A percentile compares a stretch with the other conserved stretches of the same genome.
These are phyloP conservation scores for Amblyopsis hoosieri DNA, from an alignment of 2,797 vertebrate genomes.

Conservation along the genomic window DNA sequence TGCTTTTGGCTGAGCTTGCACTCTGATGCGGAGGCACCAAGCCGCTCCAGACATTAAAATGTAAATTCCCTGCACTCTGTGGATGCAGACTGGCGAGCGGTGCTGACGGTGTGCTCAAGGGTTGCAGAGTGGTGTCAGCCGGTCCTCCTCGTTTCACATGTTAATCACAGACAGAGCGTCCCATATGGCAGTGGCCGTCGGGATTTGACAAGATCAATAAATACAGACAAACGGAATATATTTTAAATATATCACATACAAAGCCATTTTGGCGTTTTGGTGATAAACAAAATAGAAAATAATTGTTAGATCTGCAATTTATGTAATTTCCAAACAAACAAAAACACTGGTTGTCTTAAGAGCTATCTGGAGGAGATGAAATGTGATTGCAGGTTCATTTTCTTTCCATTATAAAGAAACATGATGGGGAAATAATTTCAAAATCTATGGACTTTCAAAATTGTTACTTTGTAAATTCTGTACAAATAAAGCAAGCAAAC, in stretches of 20 bases:
- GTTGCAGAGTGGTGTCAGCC: conserved; percentile 31
- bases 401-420: neutral
- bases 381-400: conserved; percentile 8
- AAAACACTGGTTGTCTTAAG: neutral
- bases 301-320: neutral
- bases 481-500: too few species aligned
- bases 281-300: too few species aligned
- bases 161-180: conserved; percentile 29
- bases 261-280: too few species aligned
- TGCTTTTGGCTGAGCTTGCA: conserved; percentile 66
- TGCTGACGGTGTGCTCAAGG: conserved; percentile 21
- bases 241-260: neutral
- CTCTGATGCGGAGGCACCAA: conserved; percentile 38
- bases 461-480: neutral
- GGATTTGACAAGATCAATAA: neutral
- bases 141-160: conserved; percentile 38
- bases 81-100: conserved; percentile 27
- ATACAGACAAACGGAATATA: neutral
- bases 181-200: conserved; percentile 11
- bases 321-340: neutral
- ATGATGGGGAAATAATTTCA: neutral
- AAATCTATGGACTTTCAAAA: neutral
- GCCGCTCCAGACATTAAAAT: conserved; percentile 63
- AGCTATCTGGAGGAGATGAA: conserved; percentile 2
- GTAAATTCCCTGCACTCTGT: conserved; percentile 52